Conservation (phyloP, 2,888 invertebrate species). For the Drosophila subsilvestris region DNA sequence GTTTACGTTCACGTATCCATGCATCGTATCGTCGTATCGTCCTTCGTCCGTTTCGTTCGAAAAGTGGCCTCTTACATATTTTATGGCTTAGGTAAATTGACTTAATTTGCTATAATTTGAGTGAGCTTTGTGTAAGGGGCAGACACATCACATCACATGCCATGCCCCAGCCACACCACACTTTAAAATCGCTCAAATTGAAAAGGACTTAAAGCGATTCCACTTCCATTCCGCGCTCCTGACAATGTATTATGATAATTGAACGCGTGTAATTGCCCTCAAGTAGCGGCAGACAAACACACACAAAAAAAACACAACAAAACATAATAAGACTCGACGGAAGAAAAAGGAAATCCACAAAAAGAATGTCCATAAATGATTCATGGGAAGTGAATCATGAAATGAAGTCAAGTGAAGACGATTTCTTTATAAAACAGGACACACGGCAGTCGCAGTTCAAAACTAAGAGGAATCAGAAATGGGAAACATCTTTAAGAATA, state of each 20-base stretch:
- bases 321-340: slow-evolving; percentile 33
- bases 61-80: slow-evolving; percentile 68
- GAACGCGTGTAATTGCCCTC: slow-evolving; percentile 81
- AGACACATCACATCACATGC: not conserved
- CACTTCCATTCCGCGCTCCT: slow-evolving; percentile 26
- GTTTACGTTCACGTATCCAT: not conserved
- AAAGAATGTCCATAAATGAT: slow-evolving; percentile 69
- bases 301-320: not conserved
- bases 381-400: slow-evolving; percentile 53
- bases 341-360: slow-evolving; percentile 29
- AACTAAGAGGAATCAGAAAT: not conserved
- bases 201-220: slow-evolving; percentile 52
- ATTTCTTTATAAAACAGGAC: slow-evolving; percentile 59
- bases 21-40: slow-evolving; percentile 13
- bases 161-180: slow-evolving; percentile 11
- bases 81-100: slow-evolving; percentile 73
- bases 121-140: slow-evolving; percentile 8
- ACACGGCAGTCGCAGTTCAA: slow-evolving; percentile 8
- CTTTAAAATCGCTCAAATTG: slow-evolving; percentile 67
- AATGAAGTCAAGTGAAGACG: slow-evolving; percentile 67
- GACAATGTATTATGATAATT: slow-evolving; percentile 80
- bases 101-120: slow-evolving; percentile 75
- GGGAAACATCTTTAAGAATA: slow-evolving; percentile 12
- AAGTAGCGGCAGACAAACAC: slow-evolving; percentile 53
- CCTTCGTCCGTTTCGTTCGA: slow-evolving; percentile 24